phyloP scores from a whole-genome alignment of 2,888 invertebrate species.

The Escarpia spicata region DNA sequence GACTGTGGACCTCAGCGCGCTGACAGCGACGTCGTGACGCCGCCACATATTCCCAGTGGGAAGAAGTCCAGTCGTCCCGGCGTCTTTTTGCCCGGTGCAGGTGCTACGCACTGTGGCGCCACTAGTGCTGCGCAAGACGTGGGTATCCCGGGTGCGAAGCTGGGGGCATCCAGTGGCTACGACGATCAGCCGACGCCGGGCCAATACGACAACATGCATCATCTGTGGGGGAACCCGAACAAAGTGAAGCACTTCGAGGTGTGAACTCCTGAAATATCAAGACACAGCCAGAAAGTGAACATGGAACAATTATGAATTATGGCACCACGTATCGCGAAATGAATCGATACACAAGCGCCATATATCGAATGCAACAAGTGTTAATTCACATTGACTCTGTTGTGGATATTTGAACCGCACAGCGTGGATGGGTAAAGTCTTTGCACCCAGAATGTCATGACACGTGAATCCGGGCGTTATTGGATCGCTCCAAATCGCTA shows the following conservation, averaged over 20 bases:
- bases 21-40: not conserved
- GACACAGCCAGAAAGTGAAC: not conserved
- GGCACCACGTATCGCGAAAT: not conserved
- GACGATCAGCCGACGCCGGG: not conserved
- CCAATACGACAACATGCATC: not conserved
- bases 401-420: too few relatives aligned
- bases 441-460: too few relatives aligned
- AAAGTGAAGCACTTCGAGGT: not conserved
- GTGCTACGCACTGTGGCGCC: not conserved
- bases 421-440: too few relatives aligned
- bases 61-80: slow-evolving; percentile 7
- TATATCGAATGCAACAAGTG: too few relatives aligned
- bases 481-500: too few relatives aligned
- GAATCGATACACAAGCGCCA: not conserved
- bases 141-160: not conserved
- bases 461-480: too few relatives aligned
- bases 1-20: not conserved
- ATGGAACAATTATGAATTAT: not conserved
- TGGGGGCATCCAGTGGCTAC: not conserved
- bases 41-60: not conserved
- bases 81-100: not conserved
- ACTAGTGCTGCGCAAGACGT: not conserved
- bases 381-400: too few relatives aligned
- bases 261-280: not conserved
- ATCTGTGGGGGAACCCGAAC: not conserved